Base-by-base conservation (phyloP, 2,888 invertebrate genomes). In the Athalia rosae region DNA sequence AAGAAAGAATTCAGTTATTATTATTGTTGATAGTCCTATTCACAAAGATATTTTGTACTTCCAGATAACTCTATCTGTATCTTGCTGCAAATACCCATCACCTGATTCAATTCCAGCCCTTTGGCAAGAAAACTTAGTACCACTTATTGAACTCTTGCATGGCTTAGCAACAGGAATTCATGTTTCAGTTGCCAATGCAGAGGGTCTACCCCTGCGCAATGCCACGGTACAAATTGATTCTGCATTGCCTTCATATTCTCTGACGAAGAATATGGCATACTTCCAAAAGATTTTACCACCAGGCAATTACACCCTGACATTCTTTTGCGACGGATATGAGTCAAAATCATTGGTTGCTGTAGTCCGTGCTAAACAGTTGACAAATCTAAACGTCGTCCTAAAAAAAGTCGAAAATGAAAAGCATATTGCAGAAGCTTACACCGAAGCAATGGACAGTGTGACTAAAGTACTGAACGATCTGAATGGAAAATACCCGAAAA, bases 1-100 rank as follows among this genome's bases (percentile, higher is more conserved):
- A n/a, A n/a, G n/a, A n/a, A n/a, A n/a, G n/a, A n/a, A n/a, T n/a
- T n/a, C n/a, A n/a, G n/a, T n/a, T n/a, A n/a, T n/a, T n/a, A n/a
- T n/a, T n/a, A n/a, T n/a, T n/a, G n/a, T n/a, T n/a, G n/a, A n/a
- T n/a, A n/a, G n/a, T n/a, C n/a, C n/a, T n/a, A n/a, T n/a, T n/a
- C n/a, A n/a, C n/a, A n/a, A n/a, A n/a, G n/a, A n/a, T n/a, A n/a
- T n/a, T 53, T 43, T 43, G 7, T 41, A 5, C 56, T 83, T 83
- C 61, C 56, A 89, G 89, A 83, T 89, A 76, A 85, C 84, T 41
- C 79, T 89, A 15, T 87, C 87, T n/a, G 79, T 97, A 45, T 94
- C 94, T 76, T 97, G 97, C 85, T 97, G 97, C 86, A 95, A 95
- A 83, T 96, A 95, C 92, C 97, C 97, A 0, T 85, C 89, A 0